phyloP scores from a whole-genome alignment of 2,797 vertebrate genomes.

The Nyctalus aviator region DNA sequence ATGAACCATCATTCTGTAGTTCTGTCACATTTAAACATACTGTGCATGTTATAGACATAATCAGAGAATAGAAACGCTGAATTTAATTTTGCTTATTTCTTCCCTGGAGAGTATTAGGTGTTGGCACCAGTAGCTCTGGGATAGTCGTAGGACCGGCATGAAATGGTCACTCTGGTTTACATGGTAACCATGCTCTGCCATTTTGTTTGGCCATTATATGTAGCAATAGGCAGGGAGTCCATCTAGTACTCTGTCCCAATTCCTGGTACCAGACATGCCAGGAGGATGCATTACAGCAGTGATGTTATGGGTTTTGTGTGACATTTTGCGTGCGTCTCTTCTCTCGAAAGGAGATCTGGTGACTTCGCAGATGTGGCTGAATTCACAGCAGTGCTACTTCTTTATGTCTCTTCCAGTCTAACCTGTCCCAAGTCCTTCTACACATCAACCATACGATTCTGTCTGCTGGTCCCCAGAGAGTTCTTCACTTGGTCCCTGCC shows the following conservation, averaged over 20 bases:
- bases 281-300: background rate
- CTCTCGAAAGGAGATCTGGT: background rate
- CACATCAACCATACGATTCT: background rate
- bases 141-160: background rate
- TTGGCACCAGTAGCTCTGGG: background rate
- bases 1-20: background rate
- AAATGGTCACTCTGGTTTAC: background rate
- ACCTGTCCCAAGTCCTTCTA: background rate
- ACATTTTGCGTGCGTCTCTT: background rate
- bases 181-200: background rate
- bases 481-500: background rate
- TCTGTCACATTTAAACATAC: background rate
- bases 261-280: background rate
- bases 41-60: background rate
- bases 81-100: conserved; percentile 21
- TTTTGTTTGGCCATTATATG: background rate
- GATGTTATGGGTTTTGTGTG: background rate
- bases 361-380: background rate
- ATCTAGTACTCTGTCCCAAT: accelerated
- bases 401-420: background rate
- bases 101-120: background rate
- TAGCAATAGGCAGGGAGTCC: background rate
- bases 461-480: background rate
- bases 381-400: background rate
- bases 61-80: background rate